Evolutionary conservation across 2,888 invertebrate species (phyloP), one percentile per base, ranked within the genome.

Genomic region (Lochmaea capreae): DNA sequence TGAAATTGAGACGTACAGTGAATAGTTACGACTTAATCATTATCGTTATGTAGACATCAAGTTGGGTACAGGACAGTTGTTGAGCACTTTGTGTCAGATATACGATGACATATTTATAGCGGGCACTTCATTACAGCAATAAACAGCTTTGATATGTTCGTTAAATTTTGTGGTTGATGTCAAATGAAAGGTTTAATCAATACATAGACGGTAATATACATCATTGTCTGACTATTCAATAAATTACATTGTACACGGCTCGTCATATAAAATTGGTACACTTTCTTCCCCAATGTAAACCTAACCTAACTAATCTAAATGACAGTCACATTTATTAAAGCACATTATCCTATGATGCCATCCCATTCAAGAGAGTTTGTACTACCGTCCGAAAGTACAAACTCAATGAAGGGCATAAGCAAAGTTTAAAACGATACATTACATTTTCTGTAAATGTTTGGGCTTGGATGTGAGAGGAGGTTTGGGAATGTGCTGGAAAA

Each of bases 51-150:
- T 59, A 59, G 33, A 33, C 59, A 33, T 59, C 59, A 59, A 33
- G 33, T 33, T 9, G 14, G n/a, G 33, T 59, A 59, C 59, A n/a
- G n/a, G 33, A 59, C 33, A 59, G 33, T 33, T 33, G 59, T 59
- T 59, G 33, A 59, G 54, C 59, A 59, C 12, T 33, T 59, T 59
- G 33, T 26, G 33, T 33, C 33, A 59, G 59, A 59, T 59, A 59
- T 59, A 59, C 33, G 26, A 33, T 59, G 59, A 59, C 59, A 59
- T 59, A 59, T 59, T 59, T 59, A 59, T 26, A 33, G 59, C 59
- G 59, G 59, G 33, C 59, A 59, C 59, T 59, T 59, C 59, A 59
- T 59, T 33, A 59, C 10, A 33, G n/a, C 14, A 14, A 59, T 33
- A 54, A 33, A 22, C 57, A n/a, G 33, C 26, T 59, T 26, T 26